Evolutionary conservation across 2,113 vertebrate genomes (phyloP).

Genomic region (Pelusios castaneus): DNA sequence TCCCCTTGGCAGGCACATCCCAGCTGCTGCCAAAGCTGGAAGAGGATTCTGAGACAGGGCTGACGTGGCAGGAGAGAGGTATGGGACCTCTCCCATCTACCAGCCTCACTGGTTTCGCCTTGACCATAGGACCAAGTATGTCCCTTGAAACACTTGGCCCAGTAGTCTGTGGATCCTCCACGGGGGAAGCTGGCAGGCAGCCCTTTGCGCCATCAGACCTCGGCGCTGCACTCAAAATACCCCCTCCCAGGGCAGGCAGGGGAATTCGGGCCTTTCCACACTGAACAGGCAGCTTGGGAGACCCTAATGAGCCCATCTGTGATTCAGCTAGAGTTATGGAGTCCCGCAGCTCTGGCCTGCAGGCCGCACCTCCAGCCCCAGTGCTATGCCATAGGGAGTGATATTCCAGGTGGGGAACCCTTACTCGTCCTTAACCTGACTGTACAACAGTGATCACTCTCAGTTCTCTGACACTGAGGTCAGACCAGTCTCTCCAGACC

Average conservation of each 20-base stretch:
- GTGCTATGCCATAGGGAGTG: neutral
- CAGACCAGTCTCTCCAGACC: neutral
- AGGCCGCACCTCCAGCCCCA: neutral
- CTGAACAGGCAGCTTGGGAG: neutral
- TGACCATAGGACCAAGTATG: neutral
- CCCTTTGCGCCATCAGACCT: neutral
- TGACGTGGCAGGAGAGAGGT: too few species aligned
- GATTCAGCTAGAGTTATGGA: neutral
- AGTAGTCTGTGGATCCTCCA: too few species aligned
- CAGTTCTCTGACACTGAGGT: neutral
- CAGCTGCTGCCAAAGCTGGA: neutral
- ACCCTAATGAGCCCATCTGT: neutral
- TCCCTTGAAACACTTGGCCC: neutral
- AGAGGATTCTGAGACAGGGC: neutral
- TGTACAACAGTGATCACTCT: too few species aligned
- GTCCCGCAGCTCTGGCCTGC: neutral
- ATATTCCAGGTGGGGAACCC: neutral
- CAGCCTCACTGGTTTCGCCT: neutral
- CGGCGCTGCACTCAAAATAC: neutral
- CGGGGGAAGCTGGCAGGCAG: neutral
- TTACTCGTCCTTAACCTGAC: neutral
- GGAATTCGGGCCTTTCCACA: neutral
- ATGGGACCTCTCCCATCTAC: neutral
- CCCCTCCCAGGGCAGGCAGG: neutral
- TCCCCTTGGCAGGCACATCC: too few species aligned